Percentiles rank a stretch among this genome's conserved stretches.
Conservation (phyloP, 1,140 invertebrate species). For the Octopus bimaculoides region DNA sequence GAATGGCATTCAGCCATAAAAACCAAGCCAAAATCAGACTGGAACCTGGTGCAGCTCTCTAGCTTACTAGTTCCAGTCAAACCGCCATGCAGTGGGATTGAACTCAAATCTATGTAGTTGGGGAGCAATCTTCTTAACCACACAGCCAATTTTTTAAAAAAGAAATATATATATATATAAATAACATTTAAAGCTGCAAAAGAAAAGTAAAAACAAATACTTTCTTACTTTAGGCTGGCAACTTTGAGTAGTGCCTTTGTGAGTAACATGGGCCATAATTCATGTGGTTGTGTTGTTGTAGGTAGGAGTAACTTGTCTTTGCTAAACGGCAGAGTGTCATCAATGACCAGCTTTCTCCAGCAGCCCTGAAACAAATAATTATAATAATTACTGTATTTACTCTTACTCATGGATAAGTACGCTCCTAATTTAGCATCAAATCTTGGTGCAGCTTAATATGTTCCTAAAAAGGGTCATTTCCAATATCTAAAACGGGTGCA, state of each 20-base stretch:
- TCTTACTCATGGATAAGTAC: too few relatives aligned
- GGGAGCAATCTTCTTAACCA: not conserved
- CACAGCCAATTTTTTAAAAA: not conserved
- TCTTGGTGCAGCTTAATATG: too few relatives aligned
- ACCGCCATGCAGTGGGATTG: not conserved
- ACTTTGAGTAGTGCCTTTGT: slow-evolving; percentile 57
- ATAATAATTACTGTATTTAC: not conserved
- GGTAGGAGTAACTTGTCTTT: slow-evolving; percentile 51
- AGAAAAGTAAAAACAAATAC: not conserved
- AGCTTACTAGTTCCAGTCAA: too few relatives aligned
- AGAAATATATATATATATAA: not conserved
- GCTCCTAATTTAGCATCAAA: too few relatives aligned
- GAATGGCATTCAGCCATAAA: too few relatives aligned
- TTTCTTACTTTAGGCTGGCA: slow-evolving; percentile 55
- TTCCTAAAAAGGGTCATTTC: too few relatives aligned
- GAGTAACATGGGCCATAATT: slow-evolving; percentile 57
- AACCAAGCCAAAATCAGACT: too few relatives aligned
- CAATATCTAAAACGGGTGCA: too few relatives aligned
- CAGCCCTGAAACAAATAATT: slow-evolving; percentile 45
- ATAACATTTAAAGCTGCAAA: not conserved
- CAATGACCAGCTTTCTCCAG: slow-evolving; percentile 57
- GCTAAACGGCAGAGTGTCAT: slow-evolving; percentile 56
- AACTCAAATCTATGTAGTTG: not conserved
- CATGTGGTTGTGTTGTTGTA: slow-evolving; percentile 45
- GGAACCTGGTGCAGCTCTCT: too few relatives aligned